These are phyloP conservation scores for Mesochorus sp. DNA, from an alignment of 2,888 invertebrate species.

Conservation along the genomic window DNA sequence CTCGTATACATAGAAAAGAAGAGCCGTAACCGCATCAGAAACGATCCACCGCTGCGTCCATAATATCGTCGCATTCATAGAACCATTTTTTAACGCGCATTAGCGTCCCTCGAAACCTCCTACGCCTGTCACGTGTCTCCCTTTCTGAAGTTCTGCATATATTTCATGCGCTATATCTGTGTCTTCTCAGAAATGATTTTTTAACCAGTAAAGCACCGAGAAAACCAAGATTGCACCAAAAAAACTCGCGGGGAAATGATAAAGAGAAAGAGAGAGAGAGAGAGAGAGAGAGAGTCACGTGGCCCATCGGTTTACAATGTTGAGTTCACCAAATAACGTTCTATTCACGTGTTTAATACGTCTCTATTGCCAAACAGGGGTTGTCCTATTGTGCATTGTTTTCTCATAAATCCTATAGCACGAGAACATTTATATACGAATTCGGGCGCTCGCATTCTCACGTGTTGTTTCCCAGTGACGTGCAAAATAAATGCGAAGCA, in stretches of 20 bases:
- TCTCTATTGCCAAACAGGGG: constrained; percentile 40
- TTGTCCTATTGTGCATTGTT: constrained; percentile 27
- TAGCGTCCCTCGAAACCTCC: constrained; percentile 58
- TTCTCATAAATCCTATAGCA: constrained; percentile 25
- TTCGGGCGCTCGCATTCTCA: constrained; percentile 5
- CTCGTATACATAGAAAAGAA: constrained; percentile 17
- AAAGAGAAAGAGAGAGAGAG: not conserved
- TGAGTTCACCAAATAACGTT: constrained; percentile 39
- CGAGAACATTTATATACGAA: constrained; percentile 32
- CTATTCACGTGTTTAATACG: constrained; percentile 36
- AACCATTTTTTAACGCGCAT: constrained; percentile 74
- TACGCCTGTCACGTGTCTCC: not conserved
- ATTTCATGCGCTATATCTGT: not conserved
- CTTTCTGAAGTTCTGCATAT: not conserved
- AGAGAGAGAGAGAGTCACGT: constrained; percentile 30
- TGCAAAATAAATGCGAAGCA: constrained; percentile 24
- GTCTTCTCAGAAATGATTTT: constrained; percentile 13
- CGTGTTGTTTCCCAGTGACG: constrained; percentile 10
- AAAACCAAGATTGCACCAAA: not conserved
- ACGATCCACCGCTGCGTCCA: constrained; percentile 39
- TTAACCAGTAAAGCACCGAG: constrained; percentile 2
- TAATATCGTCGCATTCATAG: constrained; percentile 50
- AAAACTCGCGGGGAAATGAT: too few relatives aligned
- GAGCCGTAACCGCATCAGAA: constrained; percentile 12
- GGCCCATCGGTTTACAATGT: constrained; percentile 15